These are phyloP conservation scores for Drosophila nigromelanica DNA, from an alignment of 1,140 invertebrate species.

Conservation along the genomic window DNA sequence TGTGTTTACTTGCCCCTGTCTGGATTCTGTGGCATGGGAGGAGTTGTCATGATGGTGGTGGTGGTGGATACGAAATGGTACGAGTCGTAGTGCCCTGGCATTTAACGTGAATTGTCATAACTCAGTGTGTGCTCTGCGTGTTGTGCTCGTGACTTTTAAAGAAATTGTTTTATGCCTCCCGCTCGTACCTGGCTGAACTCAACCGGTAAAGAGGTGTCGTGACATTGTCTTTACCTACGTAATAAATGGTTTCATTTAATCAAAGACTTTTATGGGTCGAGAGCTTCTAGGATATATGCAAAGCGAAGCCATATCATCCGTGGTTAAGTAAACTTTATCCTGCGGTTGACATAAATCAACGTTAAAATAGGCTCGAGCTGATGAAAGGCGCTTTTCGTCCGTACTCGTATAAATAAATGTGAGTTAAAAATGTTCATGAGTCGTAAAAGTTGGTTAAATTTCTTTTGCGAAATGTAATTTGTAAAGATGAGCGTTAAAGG, in stretches of 20 bases:
- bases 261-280: slow-evolving; percentile 70
- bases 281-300: slow-evolving; percentile 63
- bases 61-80: not conserved
- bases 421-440: slow-evolving; percentile 19
- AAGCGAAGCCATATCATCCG: slow-evolving; percentile 49
- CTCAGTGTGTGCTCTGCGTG: slow-evolving; percentile 45
- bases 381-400: slow-evolving; percentile 51
- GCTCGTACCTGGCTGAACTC: not conserved
- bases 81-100: slow-evolving; percentile 22
- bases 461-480: slow-evolving; percentile 15
- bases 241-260: slow-evolving; percentile 81
- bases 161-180: slow-evolving; percentile 67
- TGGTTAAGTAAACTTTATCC: slow-evolving; percentile 68
- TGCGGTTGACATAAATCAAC: slow-evolving; percentile 77
- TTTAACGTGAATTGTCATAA: slow-evolving; percentile 59
- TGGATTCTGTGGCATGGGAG: not conserved
- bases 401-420: not conserved
- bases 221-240: slow-evolving; percentile 75
- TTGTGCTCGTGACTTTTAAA: slow-evolving; percentile 64
- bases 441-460: slow-evolving; percentile 33
- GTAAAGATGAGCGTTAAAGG: slow-evolving; percentile 14
- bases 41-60: not conserved
- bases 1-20: slow-evolving; percentile 65
- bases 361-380: slow-evolving; percentile 53
- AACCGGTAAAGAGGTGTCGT: slow-evolving; percentile 51